Base-by-base conservation (phyloP, 2,113 vertebrate species). In the Callospermophilus lateralis region DNA sequence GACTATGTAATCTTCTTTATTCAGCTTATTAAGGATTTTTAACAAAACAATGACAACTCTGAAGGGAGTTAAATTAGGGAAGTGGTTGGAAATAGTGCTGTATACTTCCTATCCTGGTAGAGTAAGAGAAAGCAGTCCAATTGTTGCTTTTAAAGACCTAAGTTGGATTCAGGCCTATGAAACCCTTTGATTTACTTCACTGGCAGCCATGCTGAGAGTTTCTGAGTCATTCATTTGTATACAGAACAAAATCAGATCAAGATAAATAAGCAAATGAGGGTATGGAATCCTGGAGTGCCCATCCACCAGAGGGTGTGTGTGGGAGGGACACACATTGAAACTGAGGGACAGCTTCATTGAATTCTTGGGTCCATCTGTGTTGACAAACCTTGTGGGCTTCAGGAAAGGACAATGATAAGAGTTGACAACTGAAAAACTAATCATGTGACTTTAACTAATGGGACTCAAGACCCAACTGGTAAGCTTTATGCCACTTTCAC, bases 311-410 rank as follows among this genome's bases (percentile, higher is more conserved):
- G 87, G 28, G 51, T 80, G 8, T 68, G 55, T 12, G 51, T 8
- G 32, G 42, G 42, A 90, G 13, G 65, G 42, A 8, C 8, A 63
- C 13, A 89, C 32, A 30, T 28, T 53, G 77, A 74, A 91, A 34
- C 30, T 81, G 63, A 80, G 81, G 61, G 32, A 73, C 11, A 39
- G n/a, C 61, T 96, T 89, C 74, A 83, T 77, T 58, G 13, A 96
- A 80, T 88, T 55, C 30, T 85, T 86, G 74, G 26, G 34, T 20
- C 8, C 32, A 28, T 34, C 6, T 4, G 5, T 86, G 65, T 74
- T 58, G 93, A 53, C 39, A 89, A 90, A n/a, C 45, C 32, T 34
- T 91, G 34, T 63, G 61, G 37, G 53, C 45, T 86, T 79, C 80
- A 89, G 28, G 4, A 12, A 12, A 51, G 12, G 48, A 51, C 48